A percentile compares a stretch with the other conserved stretches of the same genome.
phyloP scores from a whole-genome alignment of 2,888 invertebrate genomes.

The Scaptomyza parva region DNA sequence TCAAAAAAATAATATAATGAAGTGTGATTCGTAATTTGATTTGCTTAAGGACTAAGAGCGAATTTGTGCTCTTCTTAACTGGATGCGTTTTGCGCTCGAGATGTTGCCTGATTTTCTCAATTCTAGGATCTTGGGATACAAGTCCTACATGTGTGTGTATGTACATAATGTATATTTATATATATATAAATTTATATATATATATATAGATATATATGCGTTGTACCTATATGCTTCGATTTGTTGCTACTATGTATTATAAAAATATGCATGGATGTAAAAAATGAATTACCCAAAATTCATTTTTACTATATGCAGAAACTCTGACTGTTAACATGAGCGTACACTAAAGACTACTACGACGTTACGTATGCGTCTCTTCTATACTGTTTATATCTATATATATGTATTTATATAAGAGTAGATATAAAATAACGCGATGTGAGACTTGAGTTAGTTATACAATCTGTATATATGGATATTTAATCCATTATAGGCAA shows the following conservation, averaged over 20 bases:
- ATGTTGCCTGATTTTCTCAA: constrained; percentile 40
- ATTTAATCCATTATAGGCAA: constrained; percentile 69
- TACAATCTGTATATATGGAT: constrained; percentile 63
- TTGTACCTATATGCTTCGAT: constrained; percentile 22
- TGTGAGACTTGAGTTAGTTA: constrained; percentile 73
- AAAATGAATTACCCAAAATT: constrained; percentile 48
- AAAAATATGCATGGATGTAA: constrained; percentile 55
- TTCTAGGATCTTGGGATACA: constrained; percentile 11
- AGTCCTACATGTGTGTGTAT: constrained; percentile 23
- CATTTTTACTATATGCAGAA: constrained; percentile 44
- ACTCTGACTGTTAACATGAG: constrained; percentile 75
- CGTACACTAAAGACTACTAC: constrained; percentile 53
- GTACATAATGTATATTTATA: constrained; percentile 22
- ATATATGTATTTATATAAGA: constrained; percentile 27
- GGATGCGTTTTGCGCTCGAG: constrained; percentile 39
- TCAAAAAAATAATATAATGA: constrained; percentile 14
- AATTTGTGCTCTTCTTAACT: constrained; percentile 47
- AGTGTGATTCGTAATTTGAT: constrained; percentile 17
- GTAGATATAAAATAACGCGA: constrained; percentile 62
- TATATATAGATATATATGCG: constrained; percentile 1
- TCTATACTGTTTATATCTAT: constrained; percentile 5
- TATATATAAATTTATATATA: constrained; percentile 13
- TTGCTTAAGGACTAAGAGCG: constrained; percentile 56
- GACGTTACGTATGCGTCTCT: constrained; percentile 32
- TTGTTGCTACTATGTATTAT: constrained; percentile 34